phyloP scores from a whole-genome alignment of 2,113 vertebrate genomes.

The Calyptommatus sinebrachiatus region DNA sequence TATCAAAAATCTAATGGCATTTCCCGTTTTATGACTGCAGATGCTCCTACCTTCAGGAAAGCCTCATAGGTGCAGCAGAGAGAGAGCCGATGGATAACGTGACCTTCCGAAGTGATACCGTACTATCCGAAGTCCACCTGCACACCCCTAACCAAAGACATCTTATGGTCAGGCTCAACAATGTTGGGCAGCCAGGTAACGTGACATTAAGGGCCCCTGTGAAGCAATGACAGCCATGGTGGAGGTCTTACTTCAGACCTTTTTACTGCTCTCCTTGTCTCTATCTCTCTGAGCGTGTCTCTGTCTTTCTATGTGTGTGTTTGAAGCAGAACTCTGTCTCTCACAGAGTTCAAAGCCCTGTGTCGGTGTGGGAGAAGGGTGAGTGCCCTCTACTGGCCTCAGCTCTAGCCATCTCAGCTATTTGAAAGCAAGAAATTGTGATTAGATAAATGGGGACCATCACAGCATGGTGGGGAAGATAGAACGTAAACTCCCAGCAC shows the following conservation, averaged over 20 bases:
- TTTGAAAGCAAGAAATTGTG: too few relatives aligned
- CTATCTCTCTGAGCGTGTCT: too few relatives aligned
- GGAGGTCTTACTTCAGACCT: not conserved
- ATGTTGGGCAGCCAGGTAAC: constrained; percentile 82
- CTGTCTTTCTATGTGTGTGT: not conserved
- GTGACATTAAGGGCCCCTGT: not conserved
- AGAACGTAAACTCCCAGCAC: constrained; percentile 59
- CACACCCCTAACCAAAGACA: constrained; percentile 73
- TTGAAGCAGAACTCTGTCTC: not conserved
- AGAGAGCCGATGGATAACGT: constrained; percentile 75
- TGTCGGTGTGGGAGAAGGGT: too few relatives aligned
- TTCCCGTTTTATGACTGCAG: constrained; percentile 17
- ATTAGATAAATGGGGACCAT: too few relatives aligned
- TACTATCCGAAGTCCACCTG: constrained; percentile 86
- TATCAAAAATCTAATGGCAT: not conserved
- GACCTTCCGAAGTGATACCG: constrained; percentile 78
- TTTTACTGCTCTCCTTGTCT: too few relatives aligned
- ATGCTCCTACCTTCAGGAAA: not conserved
- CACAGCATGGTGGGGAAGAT: too few relatives aligned
- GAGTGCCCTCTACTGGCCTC: too few relatives aligned
- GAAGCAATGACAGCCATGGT: not conserved
- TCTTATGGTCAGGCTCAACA: constrained; percentile 84
- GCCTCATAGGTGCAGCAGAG: constrained; percentile 29
- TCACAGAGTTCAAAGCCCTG: too few relatives aligned
- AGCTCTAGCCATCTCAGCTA: too few relatives aligned